Evolutionary conservation across 2,113 vertebrate species (phyloP), one percentile per base, ranked within the genome.

Genomic region (Ranitomeya imitator): DNA sequence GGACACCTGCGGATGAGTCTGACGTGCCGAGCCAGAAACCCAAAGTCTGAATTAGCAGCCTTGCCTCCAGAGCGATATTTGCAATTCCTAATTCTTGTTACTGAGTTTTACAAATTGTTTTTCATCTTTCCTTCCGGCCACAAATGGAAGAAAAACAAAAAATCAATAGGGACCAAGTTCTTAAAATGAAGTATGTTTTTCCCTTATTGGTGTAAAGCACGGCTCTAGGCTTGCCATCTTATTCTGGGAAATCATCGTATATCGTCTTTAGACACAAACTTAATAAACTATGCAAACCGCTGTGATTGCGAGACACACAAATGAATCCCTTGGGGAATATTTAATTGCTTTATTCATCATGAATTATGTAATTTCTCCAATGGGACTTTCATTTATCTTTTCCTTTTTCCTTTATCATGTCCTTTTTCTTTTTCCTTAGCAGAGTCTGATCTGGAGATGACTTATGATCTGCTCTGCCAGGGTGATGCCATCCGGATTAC

Each of bases 401-500:
- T 54, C 12, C n/a, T 59, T 65, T 21, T 23, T 45, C 5, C 14
- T 67, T 67, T 57, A 79, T 86, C 51, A 16, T 77, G 23, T 57
- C 10, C 12, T 74, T 63, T 37, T 18, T 74, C 63, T 52, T 60
- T 77, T 37, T 78, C 21, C 55, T 37, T 60, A 9, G 55, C 89
- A 96, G 95, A 96, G 76, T 89, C 93, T 54, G 98, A 99, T 76
- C 96, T 95, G 60, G 98, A 99, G 91, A 95, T 99, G 51, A 94
- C 97, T 63, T 99, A 99, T 57, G 98, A 99, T 90, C 93, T 99
- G 67, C 96, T 97, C 60, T 97, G 97, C 90, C 98, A 99, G 90
- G 99, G 97, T 37, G 98, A 99, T 85, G 98, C 97, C 21, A 99
- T 99, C 92, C 94, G 98, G 31, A 95, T 99, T 82, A 99, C 98